Evolutionary conservation across 2,113 vertebrate species (phyloP), one percentile per base, ranked within the genome.

Genomic region (Eidolon helvum): DNA sequence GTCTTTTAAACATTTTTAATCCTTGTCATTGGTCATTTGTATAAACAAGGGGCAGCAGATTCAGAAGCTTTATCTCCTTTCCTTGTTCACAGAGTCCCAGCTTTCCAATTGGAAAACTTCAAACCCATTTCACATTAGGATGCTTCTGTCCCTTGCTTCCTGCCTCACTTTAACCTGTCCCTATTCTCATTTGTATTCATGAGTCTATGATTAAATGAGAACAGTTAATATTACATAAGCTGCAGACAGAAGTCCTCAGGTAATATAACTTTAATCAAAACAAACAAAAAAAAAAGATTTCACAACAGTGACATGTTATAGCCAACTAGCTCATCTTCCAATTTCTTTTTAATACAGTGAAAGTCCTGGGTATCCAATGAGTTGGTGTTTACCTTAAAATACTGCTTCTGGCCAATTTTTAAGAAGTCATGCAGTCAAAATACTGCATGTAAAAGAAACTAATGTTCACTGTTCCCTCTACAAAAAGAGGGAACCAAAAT

Each of bases 231-330:
- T 96, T 95, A 95, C 71, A 97, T 92, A 95, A 98, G 38, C 87
- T 87, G 45, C 88, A 97, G 82, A 90, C 68, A 93, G 74, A 97
- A 7, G 0, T 98, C 86, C 89, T 86, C 83, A 93, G 89, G 85
- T 97, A 97, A 97, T 96, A 96, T 85, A 98, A 97, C 83, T 97
- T 97, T 95, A 97, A 97, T 98, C 96, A 98, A 98, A 98, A 94
- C 68, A 97, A 97, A 97, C 30, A 43, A 66, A 5, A 35, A 50
- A 65, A 97, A 93, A 93, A 21, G 22, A 96, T 97, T 97, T 98
- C 92, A 96, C 77, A 95, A 97, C 43, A 57, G 75, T 91, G 96
- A 96, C 91, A 79, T 68, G 87, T 65, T 87, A 83, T 61, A 45
- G 55, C 84, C 95, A 98, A 96, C 15, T 92, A 97, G 89, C n/a